Percentiles rank a stretch among this genome's conserved stretches.
Evolutionary conservation across 2,888 invertebrate species (phyloP).

Genomic region (Euspilapteryx auroguttella): DNA sequence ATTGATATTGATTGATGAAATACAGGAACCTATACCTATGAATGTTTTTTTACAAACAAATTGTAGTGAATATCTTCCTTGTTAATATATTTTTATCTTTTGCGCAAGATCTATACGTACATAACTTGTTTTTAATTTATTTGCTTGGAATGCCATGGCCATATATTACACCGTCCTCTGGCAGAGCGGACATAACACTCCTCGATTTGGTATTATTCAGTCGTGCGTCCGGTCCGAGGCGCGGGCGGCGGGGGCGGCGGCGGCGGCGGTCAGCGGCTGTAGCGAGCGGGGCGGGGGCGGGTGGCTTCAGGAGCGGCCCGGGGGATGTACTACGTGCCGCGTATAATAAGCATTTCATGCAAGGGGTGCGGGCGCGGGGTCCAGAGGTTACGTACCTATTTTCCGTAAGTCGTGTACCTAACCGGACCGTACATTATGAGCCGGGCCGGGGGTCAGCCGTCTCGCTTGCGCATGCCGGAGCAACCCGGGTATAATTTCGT

Average conservation of each 20-base stretch:
- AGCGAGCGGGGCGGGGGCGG: constrained; percentile 32
- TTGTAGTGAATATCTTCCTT: no score
- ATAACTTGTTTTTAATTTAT: constrained; percentile 62
- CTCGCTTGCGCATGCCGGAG: constrained; percentile 44
- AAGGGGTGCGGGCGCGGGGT: constrained; percentile 51
- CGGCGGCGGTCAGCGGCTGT: constrained; percentile 25
- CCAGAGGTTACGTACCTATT: constrained; percentile 48
- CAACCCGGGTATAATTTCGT: constrained; percentile 49
- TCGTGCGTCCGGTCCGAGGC: constrained; percentile 40
- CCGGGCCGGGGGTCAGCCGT: constrained; percentile 58
- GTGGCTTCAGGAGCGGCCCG: constrained; percentile 31
- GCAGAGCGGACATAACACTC: constrained; percentile 63
- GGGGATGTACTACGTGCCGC: constrained; percentile 56
- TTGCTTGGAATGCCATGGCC: constrained; percentile 62
- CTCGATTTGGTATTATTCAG: constrained; percentile 63
- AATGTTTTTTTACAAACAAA: no score
- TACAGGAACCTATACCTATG: no score
- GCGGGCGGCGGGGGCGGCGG: constrained; percentile 25
- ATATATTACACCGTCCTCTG: constrained; percentile 62
- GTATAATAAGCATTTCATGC: constrained; percentile 67
- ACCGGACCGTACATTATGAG: constrained; percentile 63
- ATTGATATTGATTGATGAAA: no score
- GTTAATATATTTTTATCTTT: constrained; percentile 61
- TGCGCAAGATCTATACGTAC: constrained; percentile 59
- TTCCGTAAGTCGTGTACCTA: constrained; percentile 61